phyloP scores from a whole-genome alignment of 2,797 vertebrate species.

The Xiphorhynchus erythropygius region DNA sequence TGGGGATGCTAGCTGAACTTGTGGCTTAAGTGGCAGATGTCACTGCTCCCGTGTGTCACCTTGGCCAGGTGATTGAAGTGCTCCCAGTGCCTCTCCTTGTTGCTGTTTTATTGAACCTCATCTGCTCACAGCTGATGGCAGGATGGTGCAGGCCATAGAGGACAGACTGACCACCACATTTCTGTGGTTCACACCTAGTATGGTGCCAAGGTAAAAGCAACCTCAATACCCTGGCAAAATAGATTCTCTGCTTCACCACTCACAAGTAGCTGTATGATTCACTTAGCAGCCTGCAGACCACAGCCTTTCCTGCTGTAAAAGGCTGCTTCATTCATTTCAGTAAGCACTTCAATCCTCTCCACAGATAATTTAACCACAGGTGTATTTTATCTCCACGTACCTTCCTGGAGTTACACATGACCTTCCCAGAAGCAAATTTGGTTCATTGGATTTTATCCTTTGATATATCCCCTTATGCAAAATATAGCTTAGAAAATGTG shows the following conservation, averaged over 20 bases:
- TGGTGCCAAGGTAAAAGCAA: neutral
- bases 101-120: neutral
- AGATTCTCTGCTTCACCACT: neutral
- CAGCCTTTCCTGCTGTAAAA: neutral
- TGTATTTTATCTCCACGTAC: slow-evolving; percentile 14
- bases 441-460: neutral
- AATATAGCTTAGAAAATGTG: neutral
- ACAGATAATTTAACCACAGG: slow-evolving; percentile 15
- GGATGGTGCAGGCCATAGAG: neutral
- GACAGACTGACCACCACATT: fast-evolving
- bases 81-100: neutral
- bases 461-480: slow-evolving; percentile 12
- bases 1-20: neutral
- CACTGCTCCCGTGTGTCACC: neutral
- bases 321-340: neutral
- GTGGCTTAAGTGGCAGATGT: neutral
- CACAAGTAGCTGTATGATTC: neutral
- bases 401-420: neutral
- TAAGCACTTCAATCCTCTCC: neutral
- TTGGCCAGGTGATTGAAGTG: neutral
- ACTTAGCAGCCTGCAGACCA: neutral
- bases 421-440: slow-evolving; percentile 6
- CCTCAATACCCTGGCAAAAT: neutral
- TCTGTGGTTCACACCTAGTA: neutral
- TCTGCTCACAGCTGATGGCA: neutral